phyloP scores from a whole-genome alignment of 2,113 vertebrate genomes.

The Picathartes gymnocephalus region DNA sequence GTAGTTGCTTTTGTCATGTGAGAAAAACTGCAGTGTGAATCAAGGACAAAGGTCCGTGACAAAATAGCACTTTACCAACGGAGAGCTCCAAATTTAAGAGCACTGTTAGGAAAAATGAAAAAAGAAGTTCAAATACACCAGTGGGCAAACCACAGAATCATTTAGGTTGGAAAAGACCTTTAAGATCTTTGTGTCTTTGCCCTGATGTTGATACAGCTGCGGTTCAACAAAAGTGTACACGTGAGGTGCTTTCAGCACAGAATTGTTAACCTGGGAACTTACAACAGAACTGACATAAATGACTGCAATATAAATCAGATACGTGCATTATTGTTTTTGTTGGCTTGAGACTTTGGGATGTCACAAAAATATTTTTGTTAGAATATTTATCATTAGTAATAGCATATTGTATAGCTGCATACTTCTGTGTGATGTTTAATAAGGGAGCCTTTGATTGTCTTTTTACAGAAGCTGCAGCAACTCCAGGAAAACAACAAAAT shows the following conservation, averaged over 20 bases:
- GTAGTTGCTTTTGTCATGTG: background rate
- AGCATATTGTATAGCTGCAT: background rate
- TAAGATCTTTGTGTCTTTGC: background rate
- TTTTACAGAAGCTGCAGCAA: slow-evolving; percentile 80
- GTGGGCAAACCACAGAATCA: background rate
- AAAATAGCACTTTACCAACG: background rate
- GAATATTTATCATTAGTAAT: background rate
- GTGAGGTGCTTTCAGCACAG: background rate
- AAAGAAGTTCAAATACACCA: background rate
- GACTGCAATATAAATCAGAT: background rate
- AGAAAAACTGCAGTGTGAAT: background rate
- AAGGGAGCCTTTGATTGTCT: background rate
- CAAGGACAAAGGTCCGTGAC: background rate
- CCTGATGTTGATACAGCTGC: background rate
- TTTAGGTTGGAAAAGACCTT: background rate
- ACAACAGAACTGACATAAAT: background rate
- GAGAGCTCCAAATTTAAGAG: background rate
- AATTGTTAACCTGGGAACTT: background rate
- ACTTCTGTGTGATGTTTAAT: background rate
- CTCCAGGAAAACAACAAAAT: slow-evolving; percentile 81
- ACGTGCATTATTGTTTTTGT: background rate
- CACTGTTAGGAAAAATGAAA: background rate
- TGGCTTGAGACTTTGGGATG: background rate
- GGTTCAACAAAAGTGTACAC: background rate
- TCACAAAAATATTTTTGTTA: background rate